A percentile compares a stretch with the other conserved stretches of the same genome.
phyloP scores from a whole-genome alignment of 1,140 invertebrate genomes.

The Achatina immaculata region DNA sequence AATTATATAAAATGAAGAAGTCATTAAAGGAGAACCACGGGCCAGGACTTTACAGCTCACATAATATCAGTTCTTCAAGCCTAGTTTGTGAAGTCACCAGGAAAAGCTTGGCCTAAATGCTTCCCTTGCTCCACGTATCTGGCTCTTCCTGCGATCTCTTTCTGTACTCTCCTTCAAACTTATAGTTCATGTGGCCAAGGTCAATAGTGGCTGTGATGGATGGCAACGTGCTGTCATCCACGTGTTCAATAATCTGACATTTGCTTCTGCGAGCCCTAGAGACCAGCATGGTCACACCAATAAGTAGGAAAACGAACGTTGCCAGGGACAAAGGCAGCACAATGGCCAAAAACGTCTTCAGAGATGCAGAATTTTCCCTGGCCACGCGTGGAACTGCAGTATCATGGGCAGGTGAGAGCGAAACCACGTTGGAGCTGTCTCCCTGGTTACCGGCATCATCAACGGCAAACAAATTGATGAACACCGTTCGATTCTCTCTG shows the following conservation, averaged over 20 bases:
- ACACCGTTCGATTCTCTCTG: constrained; percentile 35
- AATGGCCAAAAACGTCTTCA: constrained; percentile 34
- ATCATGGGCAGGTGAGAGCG: constrained; percentile 36
- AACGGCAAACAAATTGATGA: constrained; percentile 36
- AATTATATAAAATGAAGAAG: too few relatives aligned
- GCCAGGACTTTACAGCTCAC: too few relatives aligned
- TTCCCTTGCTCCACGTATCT: constrained; percentile 41
- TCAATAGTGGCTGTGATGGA: neutral
- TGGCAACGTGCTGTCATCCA: neutral
- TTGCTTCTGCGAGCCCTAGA: constrained; percentile 19
- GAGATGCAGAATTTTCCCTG: neutral
- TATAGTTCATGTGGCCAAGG: constrained; percentile 45
- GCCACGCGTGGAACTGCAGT: constrained; percentile 34
- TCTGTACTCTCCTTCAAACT: constrained; percentile 45
- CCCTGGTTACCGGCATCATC: constrained; percentile 41
- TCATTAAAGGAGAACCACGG: too few relatives aligned
- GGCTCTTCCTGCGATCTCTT: constrained; percentile 36
- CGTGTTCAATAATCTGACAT: constrained; percentile 1
- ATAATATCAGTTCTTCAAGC: too few relatives aligned
- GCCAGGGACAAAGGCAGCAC: constrained; percentile 25
- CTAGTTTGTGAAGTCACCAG: too few relatives aligned
- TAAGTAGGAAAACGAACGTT: constrained; percentile 31
- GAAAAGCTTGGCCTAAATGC: neutral
- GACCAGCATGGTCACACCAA: constrained; percentile 25
- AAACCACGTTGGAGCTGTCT: constrained; percentile 45